Evolutionary conservation across 2,888 invertebrate species (phyloP), one percentile per base, ranked within the genome.

Genomic region (Noctua pronuba): DNA sequence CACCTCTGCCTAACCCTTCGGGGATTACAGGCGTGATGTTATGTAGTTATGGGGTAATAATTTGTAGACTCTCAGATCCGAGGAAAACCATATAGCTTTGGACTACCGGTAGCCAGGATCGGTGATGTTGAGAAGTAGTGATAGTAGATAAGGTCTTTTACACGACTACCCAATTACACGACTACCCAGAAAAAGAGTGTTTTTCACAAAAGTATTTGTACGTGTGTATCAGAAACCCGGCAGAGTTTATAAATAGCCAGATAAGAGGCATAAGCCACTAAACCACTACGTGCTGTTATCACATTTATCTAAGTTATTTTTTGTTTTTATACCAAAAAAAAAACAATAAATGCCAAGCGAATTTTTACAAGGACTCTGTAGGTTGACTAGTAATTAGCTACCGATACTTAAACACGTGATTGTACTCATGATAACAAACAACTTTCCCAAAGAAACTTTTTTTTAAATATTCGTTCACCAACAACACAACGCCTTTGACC

Each of bases 221-320:
- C n/a, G 24, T 41, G 3, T 13, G 21, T 16, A 44, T 13, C 6
- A 31, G 55, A 38, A 5, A 1, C 5, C 4, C 10, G 13, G 44
- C n/a, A 31, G 44, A n/a, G 31, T 73, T 55, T 31, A 70, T 55
- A 52, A 55, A n/a, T 73, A 70, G 41, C 4, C 24, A 41, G 31
- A 70, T 44, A 55, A 44, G 71, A 31, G 6, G 10, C 35, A 49
- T 35, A 49, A 28, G 8, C n/a, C 28, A 46, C 21, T 73, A 28
- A 38, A 38, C 18, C n/a, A 21, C 38, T 18, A 72, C 8, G 8
- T 28, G 38, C 28, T 16, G 10, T 24, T 31, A 35, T 16, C 73
- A 6, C 24, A 46, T 18, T 35, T 58, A 31, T 21, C 21, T 28
- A 41, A n/a, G 24, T n/a, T 10, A 21, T n/a, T 21, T 72, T 72